Evolutionary conservation across 1,140 invertebrate genomes (phyloP).

Genomic region (Bombyx mandarina): DNA sequence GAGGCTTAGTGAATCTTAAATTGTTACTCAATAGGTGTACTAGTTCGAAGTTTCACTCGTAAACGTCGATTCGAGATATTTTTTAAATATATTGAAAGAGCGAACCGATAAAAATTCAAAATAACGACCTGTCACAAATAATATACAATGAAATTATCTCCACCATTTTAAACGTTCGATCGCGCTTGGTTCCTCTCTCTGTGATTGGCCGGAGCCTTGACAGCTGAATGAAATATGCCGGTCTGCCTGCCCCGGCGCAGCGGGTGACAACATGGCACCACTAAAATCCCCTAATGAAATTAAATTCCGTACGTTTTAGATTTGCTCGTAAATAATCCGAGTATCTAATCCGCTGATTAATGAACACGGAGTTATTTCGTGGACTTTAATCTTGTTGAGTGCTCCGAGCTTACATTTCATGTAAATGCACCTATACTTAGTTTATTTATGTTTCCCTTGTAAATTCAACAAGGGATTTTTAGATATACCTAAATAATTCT

Average conservation of each 20-base stretch:
- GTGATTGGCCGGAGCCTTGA: constrained; percentile 50
- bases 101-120: constrained; percentile 61
- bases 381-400: constrained; percentile 25
- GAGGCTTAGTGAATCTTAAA: no score
- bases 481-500: no score
- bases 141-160: constrained; percentile 69
- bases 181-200: constrained; percentile 25
- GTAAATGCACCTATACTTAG: no score
- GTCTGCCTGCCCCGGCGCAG: constrained; percentile 42
- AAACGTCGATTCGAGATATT: constrained; percentile 19
- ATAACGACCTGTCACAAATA: constrained; percentile 70
- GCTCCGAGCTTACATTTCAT: background rate
- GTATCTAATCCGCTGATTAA: constrained; percentile 69
- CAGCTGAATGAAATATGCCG: constrained; percentile 64
- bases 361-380: constrained; percentile 28
- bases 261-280: constrained; percentile 60
- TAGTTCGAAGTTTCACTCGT: no score
- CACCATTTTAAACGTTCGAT: constrained; percentile 62
- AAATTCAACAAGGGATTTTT: no score
- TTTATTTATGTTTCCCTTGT: no score
- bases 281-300: constrained; percentile 68
- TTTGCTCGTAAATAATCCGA: constrained; percentile 64
- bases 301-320: constrained; percentile 67
- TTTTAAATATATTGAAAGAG: constrained; percentile 50
- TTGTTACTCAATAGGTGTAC: no score